Conservation (phyloP, 1,140 invertebrate species). For the Eurosta solidaginis region DNA sequence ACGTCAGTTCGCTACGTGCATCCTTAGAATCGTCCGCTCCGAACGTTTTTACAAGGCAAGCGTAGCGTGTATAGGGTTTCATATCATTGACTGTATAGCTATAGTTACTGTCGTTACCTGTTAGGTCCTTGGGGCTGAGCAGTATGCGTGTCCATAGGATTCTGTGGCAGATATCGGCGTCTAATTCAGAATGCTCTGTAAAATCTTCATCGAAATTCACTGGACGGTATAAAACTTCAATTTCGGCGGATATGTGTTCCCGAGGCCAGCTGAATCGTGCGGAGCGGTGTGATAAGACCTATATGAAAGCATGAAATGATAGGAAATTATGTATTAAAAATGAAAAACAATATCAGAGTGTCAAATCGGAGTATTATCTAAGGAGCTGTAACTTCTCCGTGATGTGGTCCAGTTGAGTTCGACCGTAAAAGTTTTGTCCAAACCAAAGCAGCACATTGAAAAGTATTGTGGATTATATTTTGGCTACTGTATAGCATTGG, state of each 20-base stretch:
- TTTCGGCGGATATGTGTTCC: slow-evolving; percentile 40
- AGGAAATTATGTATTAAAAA: neutral
- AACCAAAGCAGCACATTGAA: too few species aligned
- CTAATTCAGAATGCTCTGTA: slow-evolving; percentile 43
- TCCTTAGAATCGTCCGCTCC: slow-evolving; percentile 40
- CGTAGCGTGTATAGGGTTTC: slow-evolving; percentile 43
- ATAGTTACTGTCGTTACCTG: slow-evolving; percentile 45
- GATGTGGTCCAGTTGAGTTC: too few species aligned
- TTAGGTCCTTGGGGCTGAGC: slow-evolving; percentile 45
- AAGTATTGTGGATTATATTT: too few species aligned
- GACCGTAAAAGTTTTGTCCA: too few species aligned
- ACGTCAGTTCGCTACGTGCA: slow-evolving; percentile 48
- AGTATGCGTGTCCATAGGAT: slow-evolving; percentile 48
- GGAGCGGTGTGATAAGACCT: slow-evolving; percentile 43
- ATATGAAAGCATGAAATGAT: neutral
- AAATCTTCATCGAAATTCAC: slow-evolving; percentile 29
- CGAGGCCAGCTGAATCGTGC: slow-evolving; percentile 43
- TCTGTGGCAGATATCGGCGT: slow-evolving; percentile 46
- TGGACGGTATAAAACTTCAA: slow-evolving; percentile 45
- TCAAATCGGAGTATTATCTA: too few species aligned
- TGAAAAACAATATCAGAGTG: neutral
- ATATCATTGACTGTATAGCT: slow-evolving; percentile 38
- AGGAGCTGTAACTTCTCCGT: too few species aligned
- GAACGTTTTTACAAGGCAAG: slow-evolving; percentile 47
- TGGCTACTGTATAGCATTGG: too few species aligned